Percentiles rank a stretch among this genome's conserved stretches.
These are phyloP conservation scores for Puntigrus tetrazona DNA, from an alignment of 2,113 vertebrate species.

Conservation along the genomic window DNA sequence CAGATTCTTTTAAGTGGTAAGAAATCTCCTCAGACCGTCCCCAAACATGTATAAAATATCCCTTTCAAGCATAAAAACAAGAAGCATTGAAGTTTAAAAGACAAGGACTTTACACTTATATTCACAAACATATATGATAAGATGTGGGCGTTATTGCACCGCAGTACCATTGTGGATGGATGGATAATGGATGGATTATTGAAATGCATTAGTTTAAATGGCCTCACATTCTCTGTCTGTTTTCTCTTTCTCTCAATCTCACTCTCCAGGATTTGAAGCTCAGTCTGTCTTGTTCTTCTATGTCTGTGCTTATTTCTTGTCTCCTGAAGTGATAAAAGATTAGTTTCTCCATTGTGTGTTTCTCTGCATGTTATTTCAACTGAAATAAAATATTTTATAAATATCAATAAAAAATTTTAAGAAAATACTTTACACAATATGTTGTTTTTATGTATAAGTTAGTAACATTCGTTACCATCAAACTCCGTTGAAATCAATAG, in stretches of 20 bases:
- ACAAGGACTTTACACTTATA: slow-evolving; percentile 3
- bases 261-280: slow-evolving; percentile 14
- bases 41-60: background rate
- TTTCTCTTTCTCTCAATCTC: slow-evolving; percentile 7
- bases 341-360: background rate
- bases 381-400: background rate
- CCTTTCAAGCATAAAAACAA: background rate
- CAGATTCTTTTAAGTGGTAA: background rate
- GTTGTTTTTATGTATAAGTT: background rate
- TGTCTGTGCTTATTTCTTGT: slow-evolving; percentile 6
- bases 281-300: slow-evolving; percentile 1
- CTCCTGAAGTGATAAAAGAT: background rate
- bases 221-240: slow-evolving; percentile 11
- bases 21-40: background rate
- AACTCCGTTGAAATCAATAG: background rate
- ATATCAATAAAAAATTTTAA: background rate
- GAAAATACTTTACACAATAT: background rate
- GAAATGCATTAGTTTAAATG: slow-evolving; percentile 40
- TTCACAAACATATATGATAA: slow-evolving; percentile 11
- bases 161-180: slow-evolving; percentile 1
- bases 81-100: background rate
- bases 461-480: background rate
- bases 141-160: slow-evolving; percentile 15
- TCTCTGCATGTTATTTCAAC: background rate
- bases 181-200: slow-evolving; percentile 33